Base-by-base conservation (phyloP, 2,113 vertebrate species). In the Poeciliopsis retropinna region DNA sequence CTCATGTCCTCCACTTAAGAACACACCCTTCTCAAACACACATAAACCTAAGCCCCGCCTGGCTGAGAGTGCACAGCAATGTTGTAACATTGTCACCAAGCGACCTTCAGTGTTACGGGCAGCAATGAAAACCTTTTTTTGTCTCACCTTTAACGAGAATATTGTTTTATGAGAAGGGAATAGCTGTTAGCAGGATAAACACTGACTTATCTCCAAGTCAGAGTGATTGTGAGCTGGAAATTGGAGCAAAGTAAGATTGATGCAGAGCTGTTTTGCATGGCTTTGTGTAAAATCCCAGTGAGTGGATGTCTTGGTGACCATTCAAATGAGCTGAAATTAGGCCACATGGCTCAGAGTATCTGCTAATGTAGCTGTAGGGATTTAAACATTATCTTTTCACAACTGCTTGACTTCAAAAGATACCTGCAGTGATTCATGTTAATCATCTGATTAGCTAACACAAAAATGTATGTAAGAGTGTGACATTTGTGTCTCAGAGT, bases 301-400 rank as follows among this genome's bases (percentile, higher is more conserved):
- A 81, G 60, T 79, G 37, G 73, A 80, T 10, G 29, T 73, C 81
- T 91, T 92, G 75, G 75, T 83, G 72, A 3, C 44, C 63, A 93
- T 90, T 94, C 88, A 94, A 95, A 94, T 93, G 28, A 77, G 64
- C 61, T 82, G 62, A 81, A 82, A 83, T 67, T n/a, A 64, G 32
- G 76, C 5, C 69, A 70, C 37, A 5, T 25, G 47, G 4, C 3
- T 14, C 10, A 67, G 39, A 74, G 4, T 47, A 28, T 6, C 34
- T 19, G 7, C 63, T 15, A 44, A 29, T 10, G 29, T 28, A 68
- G 39, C 1, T 8, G 28, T n/a, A 32, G 47, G 9, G 61, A 31
- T 44, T 69, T 44, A n/a, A 66, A 5, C n/a, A 0, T 8, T 31
- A 13, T 12, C n/a, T 60, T 39, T 67, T 73, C 3, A 28, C 1